Percentiles rank a stretch among this genome's conserved stretches.
Conservation (phyloP, 2,888 invertebrate species). For the Protonemura montana region DNA sequence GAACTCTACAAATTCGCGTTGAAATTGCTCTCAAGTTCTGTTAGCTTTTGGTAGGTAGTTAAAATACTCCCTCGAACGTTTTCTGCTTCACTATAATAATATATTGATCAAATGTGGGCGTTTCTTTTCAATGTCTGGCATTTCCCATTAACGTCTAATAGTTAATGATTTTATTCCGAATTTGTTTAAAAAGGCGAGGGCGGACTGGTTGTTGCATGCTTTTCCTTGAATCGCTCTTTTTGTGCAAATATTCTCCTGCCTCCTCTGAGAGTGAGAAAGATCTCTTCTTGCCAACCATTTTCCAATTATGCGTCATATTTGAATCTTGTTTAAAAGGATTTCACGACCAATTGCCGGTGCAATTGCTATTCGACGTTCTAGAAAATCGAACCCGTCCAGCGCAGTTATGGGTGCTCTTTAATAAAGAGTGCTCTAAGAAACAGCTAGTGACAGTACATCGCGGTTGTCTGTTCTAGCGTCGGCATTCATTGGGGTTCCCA, state of each 20-base stretch:
- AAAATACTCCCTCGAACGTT: not conserved
- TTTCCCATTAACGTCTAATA: not conserved
- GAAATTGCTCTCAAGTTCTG: not conserved
- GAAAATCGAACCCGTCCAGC: too few species aligned
- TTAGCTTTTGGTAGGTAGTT: not conserved
- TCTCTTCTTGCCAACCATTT: too few species aligned
- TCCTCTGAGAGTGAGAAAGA: too few species aligned
- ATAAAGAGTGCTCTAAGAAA: too few species aligned
- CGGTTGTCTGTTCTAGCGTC: too few species aligned
- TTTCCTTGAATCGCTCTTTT: not conserved
- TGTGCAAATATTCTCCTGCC: not conserved
- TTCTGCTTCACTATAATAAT: not conserved
- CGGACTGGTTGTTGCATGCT: not conserved
- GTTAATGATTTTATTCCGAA: conserved; percentile 12
- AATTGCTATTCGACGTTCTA: too few species aligned
- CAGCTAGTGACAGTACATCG: too few species aligned
- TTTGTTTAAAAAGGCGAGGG: not conserved
- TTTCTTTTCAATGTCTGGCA: conserved; percentile 4
- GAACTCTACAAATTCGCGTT: not conserved
- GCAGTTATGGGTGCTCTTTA: too few species aligned
- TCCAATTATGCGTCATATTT: too few species aligned
- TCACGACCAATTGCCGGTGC: too few species aligned
- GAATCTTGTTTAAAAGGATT: too few species aligned
- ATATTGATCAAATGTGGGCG: conserved; percentile 2
- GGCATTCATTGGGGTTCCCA: too few species aligned